These are phyloP conservation scores for Trididemnum clinides DNA, from an alignment of 23 tunicate genomes.

Conservation along the genomic window DNA sequence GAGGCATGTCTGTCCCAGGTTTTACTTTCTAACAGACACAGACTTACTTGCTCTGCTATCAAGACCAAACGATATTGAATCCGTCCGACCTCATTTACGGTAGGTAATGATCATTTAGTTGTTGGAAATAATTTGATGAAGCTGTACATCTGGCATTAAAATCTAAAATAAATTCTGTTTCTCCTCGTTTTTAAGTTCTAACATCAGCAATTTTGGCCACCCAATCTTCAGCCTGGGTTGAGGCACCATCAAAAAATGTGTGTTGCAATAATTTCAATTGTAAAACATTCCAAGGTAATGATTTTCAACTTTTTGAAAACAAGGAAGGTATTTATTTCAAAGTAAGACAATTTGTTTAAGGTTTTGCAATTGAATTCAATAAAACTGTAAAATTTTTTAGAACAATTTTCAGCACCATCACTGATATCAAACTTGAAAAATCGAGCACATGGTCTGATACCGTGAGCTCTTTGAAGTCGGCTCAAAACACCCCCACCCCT, in stretches of 20 bases:
- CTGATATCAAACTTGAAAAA: slow-evolving; percentile 83
- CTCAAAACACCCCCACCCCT: slow-evolving; percentile 89
- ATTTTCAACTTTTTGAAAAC: too few relatives aligned
- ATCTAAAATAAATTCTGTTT: too few relatives aligned
- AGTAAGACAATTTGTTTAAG: neutral
- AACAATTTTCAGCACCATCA: slow-evolving; percentile 67
- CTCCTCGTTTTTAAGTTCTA: too few relatives aligned
- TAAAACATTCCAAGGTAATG: too few relatives aligned
- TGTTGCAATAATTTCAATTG: too few relatives aligned
- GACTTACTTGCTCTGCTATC: slow-evolving; percentile 75
- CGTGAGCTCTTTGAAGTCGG: slow-evolving; percentile 75
- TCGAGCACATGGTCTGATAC: slow-evolving; percentile 83
- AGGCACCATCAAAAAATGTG: too few relatives aligned
- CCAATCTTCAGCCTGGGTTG: too few relatives aligned
- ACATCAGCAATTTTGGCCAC: too few relatives aligned
- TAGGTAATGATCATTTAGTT: too few relatives aligned
- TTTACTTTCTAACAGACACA: slow-evolving; percentile 78
- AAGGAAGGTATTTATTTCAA: neutral
- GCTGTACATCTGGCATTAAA: too few relatives aligned
- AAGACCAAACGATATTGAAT: slow-evolving; percentile 83
- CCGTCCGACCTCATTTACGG: slow-evolving; percentile 85
- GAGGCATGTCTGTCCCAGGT: slow-evolving; percentile 81
- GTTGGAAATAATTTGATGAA: too few relatives aligned
- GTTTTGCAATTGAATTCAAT: neutral
- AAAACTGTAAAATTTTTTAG: slow-evolving; percentile 6